Evolutionary conservation across 1,140 invertebrate genomes (phyloP), one percentile per base, ranked within the genome.

Genomic region (Drosophila malerkotliana): DNA sequence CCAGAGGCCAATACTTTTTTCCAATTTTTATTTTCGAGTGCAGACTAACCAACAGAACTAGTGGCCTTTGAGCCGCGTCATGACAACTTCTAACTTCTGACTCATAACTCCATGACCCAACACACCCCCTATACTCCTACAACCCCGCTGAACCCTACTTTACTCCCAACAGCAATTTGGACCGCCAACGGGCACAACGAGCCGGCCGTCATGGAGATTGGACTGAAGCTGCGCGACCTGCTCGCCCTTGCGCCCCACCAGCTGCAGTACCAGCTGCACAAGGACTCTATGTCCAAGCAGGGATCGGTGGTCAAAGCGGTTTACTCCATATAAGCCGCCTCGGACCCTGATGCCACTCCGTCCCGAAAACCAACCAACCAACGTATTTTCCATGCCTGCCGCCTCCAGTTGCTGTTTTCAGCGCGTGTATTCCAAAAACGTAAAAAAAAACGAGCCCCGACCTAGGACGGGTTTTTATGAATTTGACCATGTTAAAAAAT

Each of bases 181-280:
- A 99, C 98, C 54, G 94, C 95, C 52, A 96, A 99, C 93, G 95
- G 95, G 32, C 94, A 93, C 54, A 96, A 96, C 85, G 93, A 94
- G 76, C 94, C 96, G 64, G 96, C 95, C 60, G 96, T 95, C 72
- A 91, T 97, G 74, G 96, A 97, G 93, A 97, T 97, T 92, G 97
- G 97, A 41, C 94, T 94, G 68, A 97, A 97, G 94, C 92, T 98
- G 47, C 98, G 97, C 93, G 97, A 98, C 82, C 93, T 96, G 84
- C 93, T 98, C 48, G 95, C 45, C 26, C 79, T 90, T 92, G 93
- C 80, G 39, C 79, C 69, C 34, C 80, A 88, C 92, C 92, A 69
- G 66, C 95, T 98, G 92, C 94, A 94, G 55, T 98, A 96, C 91
- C 96, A 98, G 93, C 93, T 95, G 68, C 97, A 98, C 91, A 94